Conservation (phyloP, 2,797 vertebrate species). For the Vultur gryphus region DNA sequence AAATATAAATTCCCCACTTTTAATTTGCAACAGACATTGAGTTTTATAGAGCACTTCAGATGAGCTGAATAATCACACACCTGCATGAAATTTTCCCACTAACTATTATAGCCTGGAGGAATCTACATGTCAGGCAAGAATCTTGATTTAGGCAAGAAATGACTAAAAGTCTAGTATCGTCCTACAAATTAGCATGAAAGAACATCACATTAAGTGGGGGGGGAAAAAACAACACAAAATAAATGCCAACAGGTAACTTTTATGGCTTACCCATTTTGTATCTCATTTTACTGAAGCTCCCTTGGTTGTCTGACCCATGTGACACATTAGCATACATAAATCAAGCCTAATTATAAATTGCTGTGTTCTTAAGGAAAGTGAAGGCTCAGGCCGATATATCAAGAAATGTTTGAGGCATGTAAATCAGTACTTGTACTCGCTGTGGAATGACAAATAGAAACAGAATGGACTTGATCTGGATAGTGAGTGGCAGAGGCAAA, state of each 20-base stretch:
- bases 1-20: constrained; percentile 1
- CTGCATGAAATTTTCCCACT: constrained; percentile 52
- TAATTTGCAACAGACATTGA: constrained; percentile 42
- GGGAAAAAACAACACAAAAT: not conserved
- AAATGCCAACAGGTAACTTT: not conserved
- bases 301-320: not conserved
- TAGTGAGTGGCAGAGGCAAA: not conserved
- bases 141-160: constrained; percentile 35
- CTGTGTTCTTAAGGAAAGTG: not conserved
- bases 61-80: constrained; percentile 60
- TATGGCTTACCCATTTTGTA: not conserved
- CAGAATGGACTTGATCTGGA: not conserved
- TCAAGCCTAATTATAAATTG: not conserved
- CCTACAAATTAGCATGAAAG: not conserved
- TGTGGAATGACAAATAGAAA: not conserved
- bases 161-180: not conserved
- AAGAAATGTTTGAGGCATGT: not conserved
- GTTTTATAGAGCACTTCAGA: constrained; percentile 46
- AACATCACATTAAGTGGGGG: not conserved
- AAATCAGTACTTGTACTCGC: not conserved
- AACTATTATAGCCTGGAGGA: constrained; percentile 1
- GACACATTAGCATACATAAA: not conserved
- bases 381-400: not conserved
- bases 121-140: constrained; percentile 32
- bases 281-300: not conserved